Evolutionary conservation across 2,113 vertebrate species (phyloP).

Genomic region (Ophiodon elongatus): DNA sequence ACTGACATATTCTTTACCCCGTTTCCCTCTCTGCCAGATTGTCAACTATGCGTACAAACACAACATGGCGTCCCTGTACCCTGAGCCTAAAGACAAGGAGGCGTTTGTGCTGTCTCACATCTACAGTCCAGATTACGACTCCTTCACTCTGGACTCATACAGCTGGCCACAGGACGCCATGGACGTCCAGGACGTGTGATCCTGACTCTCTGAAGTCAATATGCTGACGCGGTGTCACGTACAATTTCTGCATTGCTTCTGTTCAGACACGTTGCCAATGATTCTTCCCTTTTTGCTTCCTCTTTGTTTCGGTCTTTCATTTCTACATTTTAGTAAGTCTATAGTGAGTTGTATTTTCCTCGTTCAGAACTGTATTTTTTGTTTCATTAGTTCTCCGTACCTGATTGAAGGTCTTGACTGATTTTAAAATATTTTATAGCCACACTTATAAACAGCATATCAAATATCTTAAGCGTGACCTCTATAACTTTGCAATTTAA

Average conservation of each 20-base stretch:
- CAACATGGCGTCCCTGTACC: constrained; percentile 91
- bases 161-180: constrained; percentile 91
- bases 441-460: constrained; percentile 28
- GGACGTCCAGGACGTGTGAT: constrained; percentile 90
- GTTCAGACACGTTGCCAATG: constrained; percentile 7
- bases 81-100: constrained; percentile 96
- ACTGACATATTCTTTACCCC: neutral
- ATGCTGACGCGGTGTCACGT: constrained; percentile 1
- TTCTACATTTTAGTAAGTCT: neutral
- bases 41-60: constrained; percentile 93
- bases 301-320: neutral
- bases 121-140: constrained; percentile 95
- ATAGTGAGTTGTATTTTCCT: constrained; percentile 1
- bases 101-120: constrained; percentile 90
- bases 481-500: neutral
- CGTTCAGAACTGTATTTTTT: constrained; percentile 8
- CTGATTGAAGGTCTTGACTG: neutral
- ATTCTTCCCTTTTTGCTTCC: constrained; percentile 17
- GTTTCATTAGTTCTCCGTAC: neutral
- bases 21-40: constrained; percentile 80
- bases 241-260: constrained; percentile 26
- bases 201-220: neutral
- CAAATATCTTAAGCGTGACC: neutral
- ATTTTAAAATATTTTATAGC: neutral
- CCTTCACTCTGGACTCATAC: constrained; percentile 91